Percentiles rank a stretch among this genome's conserved stretches.
Conservation (phyloP, 2,113 vertebrate species). For the Daboia siamensis region DNA sequence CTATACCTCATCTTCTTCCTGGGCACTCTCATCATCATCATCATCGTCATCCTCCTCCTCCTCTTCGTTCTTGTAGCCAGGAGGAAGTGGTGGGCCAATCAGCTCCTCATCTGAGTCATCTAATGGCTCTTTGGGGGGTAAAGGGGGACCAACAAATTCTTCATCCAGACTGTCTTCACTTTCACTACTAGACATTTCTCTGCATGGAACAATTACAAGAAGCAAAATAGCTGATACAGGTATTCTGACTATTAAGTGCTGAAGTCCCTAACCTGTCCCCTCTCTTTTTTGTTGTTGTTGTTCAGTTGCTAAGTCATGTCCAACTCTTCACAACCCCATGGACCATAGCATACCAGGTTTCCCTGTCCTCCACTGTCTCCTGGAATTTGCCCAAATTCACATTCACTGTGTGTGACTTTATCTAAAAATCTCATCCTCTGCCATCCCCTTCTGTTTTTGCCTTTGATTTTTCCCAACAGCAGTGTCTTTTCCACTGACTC, state of each 20-base stretch:
- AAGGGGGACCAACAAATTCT: constrained; percentile 74
- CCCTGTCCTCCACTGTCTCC: neutral
- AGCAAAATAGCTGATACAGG: neutral
- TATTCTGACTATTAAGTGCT: neutral
- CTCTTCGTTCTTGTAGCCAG: constrained; percentile 70
- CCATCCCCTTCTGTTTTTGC: neutral
- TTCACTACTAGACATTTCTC: constrained; percentile 45
- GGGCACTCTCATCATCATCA: constrained; percentile 34
- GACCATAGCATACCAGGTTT: neutral
- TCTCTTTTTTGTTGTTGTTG: neutral
- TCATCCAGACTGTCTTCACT: constrained; percentile 69
- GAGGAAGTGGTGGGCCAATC: constrained; percentile 78
- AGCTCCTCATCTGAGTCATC: constrained; percentile 62
- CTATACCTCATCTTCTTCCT: constrained; percentile 80
- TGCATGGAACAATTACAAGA: constrained; percentile 26
- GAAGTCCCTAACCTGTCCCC: too few relatives aligned
- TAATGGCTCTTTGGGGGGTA: constrained; percentile 55
- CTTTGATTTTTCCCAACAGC: neutral
- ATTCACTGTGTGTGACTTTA: neutral
- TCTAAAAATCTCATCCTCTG: neutral
- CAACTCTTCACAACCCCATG: neutral
- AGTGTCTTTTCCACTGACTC: neutral
- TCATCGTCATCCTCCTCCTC: constrained; percentile 67
- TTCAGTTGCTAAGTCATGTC: neutral
- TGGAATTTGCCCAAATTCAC: neutral